Conservation (phyloP, 2,888 invertebrate species). For the Aphodius sticticus region DNA sequence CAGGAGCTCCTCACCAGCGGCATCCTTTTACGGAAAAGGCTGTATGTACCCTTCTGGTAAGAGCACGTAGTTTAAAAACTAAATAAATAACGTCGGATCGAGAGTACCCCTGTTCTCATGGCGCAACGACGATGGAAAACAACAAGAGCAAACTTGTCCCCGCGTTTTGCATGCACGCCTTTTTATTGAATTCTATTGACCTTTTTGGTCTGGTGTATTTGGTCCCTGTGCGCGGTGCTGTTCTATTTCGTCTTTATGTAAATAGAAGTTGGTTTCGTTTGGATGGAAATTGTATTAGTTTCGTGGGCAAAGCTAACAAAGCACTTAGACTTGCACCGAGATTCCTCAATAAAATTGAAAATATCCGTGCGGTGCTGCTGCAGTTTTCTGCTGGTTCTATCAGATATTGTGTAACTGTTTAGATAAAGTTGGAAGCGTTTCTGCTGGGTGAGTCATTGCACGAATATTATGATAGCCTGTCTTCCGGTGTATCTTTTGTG, state of each 20-base stretch:
- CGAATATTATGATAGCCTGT: too few species aligned
- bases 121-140: neutral
- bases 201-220: neutral
- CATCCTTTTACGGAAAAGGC: neutral
- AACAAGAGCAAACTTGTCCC: neutral
- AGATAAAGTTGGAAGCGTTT: neutral
- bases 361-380: neutral
- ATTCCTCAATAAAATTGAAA: neutral
- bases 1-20: too few species aligned
- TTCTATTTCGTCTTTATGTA: neutral
- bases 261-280: neutral
- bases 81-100: neutral
- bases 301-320: neutral
- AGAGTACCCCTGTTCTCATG: neutral
- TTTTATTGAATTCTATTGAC: neutral
- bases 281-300: slow-evolving; percentile 4
- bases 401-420: neutral
- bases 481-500: too few species aligned
- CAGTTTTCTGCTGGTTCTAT: neutral
- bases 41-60: neutral
- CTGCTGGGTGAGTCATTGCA: neutral
- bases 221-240: neutral
- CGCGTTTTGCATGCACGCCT: neutral
- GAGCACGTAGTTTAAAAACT: neutral
- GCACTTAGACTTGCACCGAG: neutral